phyloP scores from a whole-genome alignment of 2,113 vertebrate species.

The Dicrurus megarhynchus region DNA sequence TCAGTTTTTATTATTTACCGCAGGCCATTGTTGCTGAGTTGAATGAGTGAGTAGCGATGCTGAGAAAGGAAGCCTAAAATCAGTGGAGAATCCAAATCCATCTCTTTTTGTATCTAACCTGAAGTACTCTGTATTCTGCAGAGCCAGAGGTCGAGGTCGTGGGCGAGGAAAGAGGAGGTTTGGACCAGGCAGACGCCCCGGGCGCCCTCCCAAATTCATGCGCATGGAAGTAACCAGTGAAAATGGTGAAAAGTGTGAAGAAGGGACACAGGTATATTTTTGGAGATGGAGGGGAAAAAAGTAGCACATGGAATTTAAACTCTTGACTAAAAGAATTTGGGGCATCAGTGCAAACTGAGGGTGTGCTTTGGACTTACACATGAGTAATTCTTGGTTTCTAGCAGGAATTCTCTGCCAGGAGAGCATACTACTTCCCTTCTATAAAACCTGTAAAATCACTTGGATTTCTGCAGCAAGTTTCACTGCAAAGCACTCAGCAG shows the following conservation, averaged over 20 bases:
- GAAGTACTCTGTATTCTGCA: conserved; percentile 59
- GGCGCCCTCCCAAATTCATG: conserved; percentile 92
- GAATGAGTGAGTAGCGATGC: neutral
- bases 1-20: neutral
- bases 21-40: neutral
- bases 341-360: neutral
- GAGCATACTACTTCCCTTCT: neutral
- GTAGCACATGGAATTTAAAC: neutral
- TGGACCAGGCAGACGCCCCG: conserved; percentile 87
- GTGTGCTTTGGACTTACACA: neutral
- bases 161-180: conserved; percentile 90
- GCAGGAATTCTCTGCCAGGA: neutral
- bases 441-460: neutral
- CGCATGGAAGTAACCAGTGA: conserved; percentile 83
- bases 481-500: neutral
- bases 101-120: neutral
- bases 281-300: neutral
- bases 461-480: neutral
- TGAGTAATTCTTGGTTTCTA: neutral
- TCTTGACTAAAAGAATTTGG: neutral
- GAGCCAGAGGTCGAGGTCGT: conserved; percentile 87
- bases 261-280: conserved; percentile 75
- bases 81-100: neutral
- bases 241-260: conserved; percentile 75
- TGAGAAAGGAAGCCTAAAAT: neutral